These are phyloP conservation scores for Loripinus fragilis DNA, from an alignment of 2,888 invertebrate genomes.

Conservation along the genomic window DNA sequence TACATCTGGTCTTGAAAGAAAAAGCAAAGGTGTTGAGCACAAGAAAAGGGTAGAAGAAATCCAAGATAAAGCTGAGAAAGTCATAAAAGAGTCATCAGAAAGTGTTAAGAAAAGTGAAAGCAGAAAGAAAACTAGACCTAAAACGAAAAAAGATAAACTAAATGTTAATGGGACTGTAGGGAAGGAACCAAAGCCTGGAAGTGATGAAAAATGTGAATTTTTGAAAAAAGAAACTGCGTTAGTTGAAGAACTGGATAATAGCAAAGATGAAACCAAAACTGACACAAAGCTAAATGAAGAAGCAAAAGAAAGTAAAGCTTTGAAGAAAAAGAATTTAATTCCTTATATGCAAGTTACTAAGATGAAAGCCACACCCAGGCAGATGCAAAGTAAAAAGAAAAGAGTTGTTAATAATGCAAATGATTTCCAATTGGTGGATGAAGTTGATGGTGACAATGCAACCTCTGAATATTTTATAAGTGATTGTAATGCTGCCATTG, in stretches of 20 bases:
- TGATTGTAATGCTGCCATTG: neutral
- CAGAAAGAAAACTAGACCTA: too few relatives aligned
- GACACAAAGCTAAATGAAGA: neutral
- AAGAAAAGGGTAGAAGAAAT: too few relatives aligned
- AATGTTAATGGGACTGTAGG: neutral
- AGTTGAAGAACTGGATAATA: neutral
- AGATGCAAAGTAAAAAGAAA: neutral
- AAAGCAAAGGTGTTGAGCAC: too few relatives aligned
- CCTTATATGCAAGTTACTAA: neutral
- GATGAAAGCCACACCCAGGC: neutral
- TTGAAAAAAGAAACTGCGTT: too few relatives aligned
- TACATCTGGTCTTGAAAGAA: too few relatives aligned
- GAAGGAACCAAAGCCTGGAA: neutral
- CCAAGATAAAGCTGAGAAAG: too few relatives aligned
- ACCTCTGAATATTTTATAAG: neutral
- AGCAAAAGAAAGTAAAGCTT: neutral
- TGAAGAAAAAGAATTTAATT: too few relatives aligned
- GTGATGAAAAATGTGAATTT: neutral
- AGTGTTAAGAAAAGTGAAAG: too few relatives aligned
- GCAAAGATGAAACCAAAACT: neutral
- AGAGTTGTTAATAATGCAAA: neutral
- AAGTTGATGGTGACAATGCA: neutral
- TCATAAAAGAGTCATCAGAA: too few relatives aligned
- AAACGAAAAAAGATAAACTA: neutral
- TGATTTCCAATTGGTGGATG: neutral